phyloP scores from a whole-genome alignment of 2,113 vertebrate genomes.

The Hyperopisus bebe region DNA sequence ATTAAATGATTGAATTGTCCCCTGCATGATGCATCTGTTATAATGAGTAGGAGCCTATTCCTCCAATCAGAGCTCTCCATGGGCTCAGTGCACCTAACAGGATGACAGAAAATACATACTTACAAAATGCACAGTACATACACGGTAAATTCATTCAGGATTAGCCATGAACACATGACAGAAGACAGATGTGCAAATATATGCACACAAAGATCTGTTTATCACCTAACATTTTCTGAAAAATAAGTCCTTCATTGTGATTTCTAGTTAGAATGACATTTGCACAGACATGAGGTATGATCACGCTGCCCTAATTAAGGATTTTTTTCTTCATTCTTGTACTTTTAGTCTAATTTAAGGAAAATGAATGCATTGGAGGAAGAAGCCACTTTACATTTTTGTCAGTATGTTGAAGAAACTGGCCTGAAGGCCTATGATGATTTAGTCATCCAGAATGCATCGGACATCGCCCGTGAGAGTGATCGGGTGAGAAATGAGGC shows the following conservation, averaged over 20 bases:
- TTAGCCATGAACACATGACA: background rate
- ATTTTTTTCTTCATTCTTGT: constrained; percentile 44
- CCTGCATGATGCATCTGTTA: constrained; percentile 30
- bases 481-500: constrained; percentile 89
- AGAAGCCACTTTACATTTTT: constrained; percentile 77
- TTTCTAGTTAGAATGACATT: background rate
- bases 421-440: constrained; percentile 88
- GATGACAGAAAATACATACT: background rate
- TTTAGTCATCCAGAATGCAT: constrained; percentile 95
- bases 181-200: background rate
- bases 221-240: background rate
- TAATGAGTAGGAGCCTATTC: constrained; percentile 20
- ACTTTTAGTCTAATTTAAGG: constrained; percentile 54
- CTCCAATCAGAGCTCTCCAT: constrained; percentile 20
- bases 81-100: constrained; percentile 20
- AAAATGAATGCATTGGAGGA: constrained; percentile 73
- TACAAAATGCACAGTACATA: background rate
- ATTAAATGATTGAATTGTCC: constrained; percentile 28
- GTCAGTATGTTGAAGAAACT: constrained; percentile 90
- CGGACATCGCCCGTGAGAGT: constrained; percentile 92
- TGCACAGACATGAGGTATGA: background rate
- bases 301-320: background rate
- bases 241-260: background rate
- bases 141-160: background rate
- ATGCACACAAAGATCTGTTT: background rate